Evolutionary conservation across 2,797 vertebrate genomes (phyloP).

Genomic region (Okamejei kenojei): DNA sequence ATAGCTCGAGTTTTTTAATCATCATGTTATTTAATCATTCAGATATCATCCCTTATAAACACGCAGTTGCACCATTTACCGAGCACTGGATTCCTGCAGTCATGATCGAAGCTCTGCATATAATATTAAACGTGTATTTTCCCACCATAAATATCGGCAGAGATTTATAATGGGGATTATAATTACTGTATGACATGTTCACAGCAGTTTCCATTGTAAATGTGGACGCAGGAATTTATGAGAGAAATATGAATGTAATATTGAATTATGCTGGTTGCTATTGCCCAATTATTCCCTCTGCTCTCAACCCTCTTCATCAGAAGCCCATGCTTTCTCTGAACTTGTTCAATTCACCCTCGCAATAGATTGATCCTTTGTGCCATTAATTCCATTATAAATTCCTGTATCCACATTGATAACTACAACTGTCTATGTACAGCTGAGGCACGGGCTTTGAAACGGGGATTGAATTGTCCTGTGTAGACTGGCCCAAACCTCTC

Average conservation of each 20-base stretch:
- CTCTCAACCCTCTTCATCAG: not conserved
- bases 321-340: not conserved
- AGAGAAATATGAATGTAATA: not conserved
- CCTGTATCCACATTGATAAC: not conserved
- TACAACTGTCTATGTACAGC: not conserved
- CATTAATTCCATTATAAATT: slow-evolving; percentile 9
- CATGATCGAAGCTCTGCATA: not conserved
- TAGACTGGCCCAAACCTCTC: not conserved
- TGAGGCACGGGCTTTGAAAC: not conserved
- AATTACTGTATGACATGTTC: not conserved
- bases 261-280: not conserved
- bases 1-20: not conserved
- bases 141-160: not conserved
- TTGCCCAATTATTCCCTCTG: not conserved
- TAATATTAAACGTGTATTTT: no score
- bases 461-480: not conserved
- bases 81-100: not conserved
- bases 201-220: not conserved
- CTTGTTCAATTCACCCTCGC: not conserved
- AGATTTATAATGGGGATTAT: not conserved
- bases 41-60: not conserved
- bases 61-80: not conserved
- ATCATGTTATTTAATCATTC: not conserved
- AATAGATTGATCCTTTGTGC: not conserved
- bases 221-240: not conserved